Evolutionary conservation across 37 sponge, comb jelly and placozoan genomes (phyloP), one percentile per base, ranked within the genome.

Genomic region (Crambe crambe): DNA sequence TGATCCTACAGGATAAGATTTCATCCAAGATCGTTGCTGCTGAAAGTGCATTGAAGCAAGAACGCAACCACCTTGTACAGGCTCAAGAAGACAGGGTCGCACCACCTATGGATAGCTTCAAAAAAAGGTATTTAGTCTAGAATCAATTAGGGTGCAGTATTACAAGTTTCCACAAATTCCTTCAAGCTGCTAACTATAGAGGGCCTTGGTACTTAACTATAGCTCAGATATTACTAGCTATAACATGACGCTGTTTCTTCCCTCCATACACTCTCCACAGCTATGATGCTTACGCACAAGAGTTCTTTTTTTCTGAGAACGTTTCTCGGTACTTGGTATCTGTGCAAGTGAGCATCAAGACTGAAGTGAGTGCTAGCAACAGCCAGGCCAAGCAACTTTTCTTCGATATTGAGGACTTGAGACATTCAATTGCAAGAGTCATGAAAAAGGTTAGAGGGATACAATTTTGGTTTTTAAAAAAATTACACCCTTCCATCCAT

Each of bases 301-400:
- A 65, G 66, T 26, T 91, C 18, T 41, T 58, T 1, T 76, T 84
- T 60, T 69, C 88, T 38, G 93, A 94, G 42, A 56, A 32, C 38
- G 39, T 94, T 22, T 30, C 44, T 10, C 26, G 42, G 18, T 25
- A 60, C 10, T 42, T 94, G 56, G 75, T 69, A 18, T 81, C 59
- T 43, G 34, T 64, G 27, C 92, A 94, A 42, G 56, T 94, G 36
- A 72, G 58, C 35, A 76, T 94, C 23, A 91, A 91, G 68, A 81
- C 82, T 79, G 93, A 83, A 74, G 91, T 89, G 42, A 87, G 88
- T 35, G 83, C 68, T 22, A 93, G 94, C 69, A 93, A 95, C 65
- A 38, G 64, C 37, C 87, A 93, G 66, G 56, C 85, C 8, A 41
- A 68, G 77, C 64, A 58, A 0, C 44, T 95, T 44, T 61, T 30